These are phyloP conservation scores for Micrasema longulum DNA, from an alignment of 1,140 invertebrate genomes.

Conservation along the genomic window DNA sequence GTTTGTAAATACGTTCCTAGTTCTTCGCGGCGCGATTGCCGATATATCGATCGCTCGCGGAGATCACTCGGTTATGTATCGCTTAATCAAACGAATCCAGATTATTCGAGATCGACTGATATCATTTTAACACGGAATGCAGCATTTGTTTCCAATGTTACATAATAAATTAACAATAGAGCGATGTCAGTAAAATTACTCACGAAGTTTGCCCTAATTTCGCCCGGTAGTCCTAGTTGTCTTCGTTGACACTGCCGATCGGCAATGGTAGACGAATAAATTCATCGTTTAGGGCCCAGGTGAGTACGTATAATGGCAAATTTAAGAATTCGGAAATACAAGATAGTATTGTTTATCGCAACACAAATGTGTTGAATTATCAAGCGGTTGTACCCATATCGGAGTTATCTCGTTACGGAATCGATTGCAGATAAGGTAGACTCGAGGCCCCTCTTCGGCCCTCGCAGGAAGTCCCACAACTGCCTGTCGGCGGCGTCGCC, in stretches of 20 bases:
- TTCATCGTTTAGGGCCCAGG: too few species aligned
- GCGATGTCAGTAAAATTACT: too few species aligned
- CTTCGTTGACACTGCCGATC: too few species aligned
- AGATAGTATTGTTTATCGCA: background rate
- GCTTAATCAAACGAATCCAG: background rate
- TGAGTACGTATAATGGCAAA: too few species aligned
- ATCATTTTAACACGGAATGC: background rate
- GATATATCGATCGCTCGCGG: background rate
- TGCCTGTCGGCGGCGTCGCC: background rate
- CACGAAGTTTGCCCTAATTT: too few species aligned
- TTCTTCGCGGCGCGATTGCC: background rate
- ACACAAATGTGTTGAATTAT: background rate
- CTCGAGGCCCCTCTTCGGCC: background rate
- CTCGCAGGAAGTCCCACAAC: slow-evolving; percentile 19
- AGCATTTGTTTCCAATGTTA: background rate
- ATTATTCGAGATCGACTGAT: background rate
- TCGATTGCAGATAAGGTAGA: slow-evolving; percentile 13
- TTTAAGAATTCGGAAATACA: too few species aligned
- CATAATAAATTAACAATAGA: too few species aligned
- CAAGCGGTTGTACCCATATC: background rate
- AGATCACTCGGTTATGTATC: background rate
- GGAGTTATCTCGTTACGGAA: slow-evolving; percentile 7
- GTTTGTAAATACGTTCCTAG: slow-evolving; percentile 4
- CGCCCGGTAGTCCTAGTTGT: too few species aligned
- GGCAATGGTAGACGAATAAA: too few species aligned